A percentile compares a stretch with the other conserved stretches of the same genome.
phyloP scores from a whole-genome alignment of 2,888 invertebrate species.

The Choreutis nemorana region DNA sequence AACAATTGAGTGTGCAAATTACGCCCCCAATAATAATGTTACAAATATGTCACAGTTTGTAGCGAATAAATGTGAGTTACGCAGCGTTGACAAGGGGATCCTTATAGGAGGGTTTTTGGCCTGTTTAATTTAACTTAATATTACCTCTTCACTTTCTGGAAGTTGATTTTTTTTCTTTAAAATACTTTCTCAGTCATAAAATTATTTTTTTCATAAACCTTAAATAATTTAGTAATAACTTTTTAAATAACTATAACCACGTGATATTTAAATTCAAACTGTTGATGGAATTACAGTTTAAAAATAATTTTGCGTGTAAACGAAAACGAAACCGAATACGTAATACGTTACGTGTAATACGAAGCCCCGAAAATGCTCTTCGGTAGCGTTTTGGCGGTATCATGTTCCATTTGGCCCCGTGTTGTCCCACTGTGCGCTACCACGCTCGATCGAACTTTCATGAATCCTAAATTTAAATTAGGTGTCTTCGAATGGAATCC shows the following conservation, averaged over 20 bases:
- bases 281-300: no score
- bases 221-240: no score
- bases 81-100: slow-evolving; percentile 23
- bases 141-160: no score
- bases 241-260: no score
- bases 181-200: no score
- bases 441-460: slow-evolving; percentile 29
- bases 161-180: no score
- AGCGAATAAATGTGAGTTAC: slow-evolving; percentile 25
- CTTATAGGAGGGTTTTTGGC: no score
- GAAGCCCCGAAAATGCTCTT: slow-evolving; percentile 56
- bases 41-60: slow-evolving; percentile 19
- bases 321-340: slow-evolving; percentile 47
- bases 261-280: no score
- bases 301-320: slow-evolving; percentile 47
- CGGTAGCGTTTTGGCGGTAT: slow-evolving; percentile 40
- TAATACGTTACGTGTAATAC: slow-evolving; percentile 29
- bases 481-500: slow-evolving; percentile 37
- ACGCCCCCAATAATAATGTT: no score
- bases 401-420: slow-evolving; percentile 10
- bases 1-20: no score
- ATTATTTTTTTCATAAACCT: no score
- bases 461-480: slow-evolving; percentile 43
- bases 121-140: no score
- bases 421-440: slow-evolving; percentile 17